Evolutionary conservation across 2,888 invertebrate species (phyloP), one percentile per base, ranked within the genome.

Genomic region (Tribolium freemani): DNA sequence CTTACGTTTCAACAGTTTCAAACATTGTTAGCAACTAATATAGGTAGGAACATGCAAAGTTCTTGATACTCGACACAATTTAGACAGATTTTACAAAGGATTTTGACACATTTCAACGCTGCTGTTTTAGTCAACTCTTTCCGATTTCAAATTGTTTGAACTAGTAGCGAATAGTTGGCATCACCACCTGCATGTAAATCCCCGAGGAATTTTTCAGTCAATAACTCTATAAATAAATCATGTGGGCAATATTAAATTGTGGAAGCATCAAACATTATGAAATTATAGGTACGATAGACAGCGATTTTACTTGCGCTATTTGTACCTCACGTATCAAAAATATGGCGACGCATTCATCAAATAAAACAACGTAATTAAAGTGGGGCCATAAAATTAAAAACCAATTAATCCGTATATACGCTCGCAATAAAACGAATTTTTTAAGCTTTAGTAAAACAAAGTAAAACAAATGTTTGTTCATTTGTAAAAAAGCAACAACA

Each of bases 171-270:
- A 16, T 16, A 16, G 16, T 16, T 16, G 16, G 16, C 16, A 1
- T 61, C 50, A 50, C 48, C 50, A 61, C 61, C 31, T 63, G 51
- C 63, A 38, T n/a, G 50, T 51, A 38, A 53, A 63, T 38, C 63
- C 13, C 31, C 16, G n/a, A 38, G 13, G 63, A 50, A 51, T 51
- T 51, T 63, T 61, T 61, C 16, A 38, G 5, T 48, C 50, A 48
- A 45, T 61, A 61, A 61, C 26, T 31, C 10, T n/a, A 61, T 50
- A 50, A 48, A 61, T 61, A 61, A 61, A 61, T 45, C 48, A 61
- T 48, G 26, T n/a, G 16, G 20, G 46, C 9, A 10, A 11, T n/a
- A 31, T 56, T 38, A 56, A 56, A 56, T 11, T 48, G 11, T 16
- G 10, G 5, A 11, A n/a, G 13, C 46, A n/a, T n/a, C n/a, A 46